These are phyloP conservation scores for Neopelma chrysocephalum DNA, from an alignment of 2,797 vertebrate genomes.

Conservation along the genomic window DNA sequence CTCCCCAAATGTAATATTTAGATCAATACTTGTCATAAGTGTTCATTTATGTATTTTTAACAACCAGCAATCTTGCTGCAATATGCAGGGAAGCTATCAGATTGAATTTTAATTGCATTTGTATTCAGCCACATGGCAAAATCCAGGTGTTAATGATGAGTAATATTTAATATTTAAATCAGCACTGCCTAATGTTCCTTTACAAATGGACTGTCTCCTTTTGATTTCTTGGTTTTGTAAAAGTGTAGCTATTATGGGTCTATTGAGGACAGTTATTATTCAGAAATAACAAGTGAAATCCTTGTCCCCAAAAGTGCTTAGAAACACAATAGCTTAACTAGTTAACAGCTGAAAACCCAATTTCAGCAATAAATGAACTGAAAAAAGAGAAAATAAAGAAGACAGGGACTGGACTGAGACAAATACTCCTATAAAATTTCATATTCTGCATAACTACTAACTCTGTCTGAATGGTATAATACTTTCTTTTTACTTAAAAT, in stretches of 20 bases:
- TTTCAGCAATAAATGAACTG: background rate
- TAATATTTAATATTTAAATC: background rate
- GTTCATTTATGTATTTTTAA: background rate
- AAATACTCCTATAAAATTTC: background rate
- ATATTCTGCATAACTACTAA: background rate
- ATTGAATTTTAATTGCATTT: background rate
- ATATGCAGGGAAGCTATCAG: background rate
- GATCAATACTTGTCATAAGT: background rate
- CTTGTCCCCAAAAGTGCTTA: background rate
- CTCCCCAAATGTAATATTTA: background rate
- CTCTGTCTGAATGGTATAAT: background rate
- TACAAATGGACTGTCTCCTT: background rate
- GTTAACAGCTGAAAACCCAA: background rate
- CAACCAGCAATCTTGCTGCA: background rate
- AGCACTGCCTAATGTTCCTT: background rate
- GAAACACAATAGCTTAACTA: background rate
- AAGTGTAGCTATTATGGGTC: background rate
- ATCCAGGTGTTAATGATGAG: background rate
- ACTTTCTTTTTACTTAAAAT: background rate
- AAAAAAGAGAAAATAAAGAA: background rate
- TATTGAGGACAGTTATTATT: background rate
- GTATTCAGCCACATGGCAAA: background rate
- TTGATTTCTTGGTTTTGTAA: background rate
- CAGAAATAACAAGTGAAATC: background rate
- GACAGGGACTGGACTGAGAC: background rate